Evolutionary conservation across 1,140 invertebrate species (phyloP).

Genomic region (Adoxophyes honmai): DNA sequence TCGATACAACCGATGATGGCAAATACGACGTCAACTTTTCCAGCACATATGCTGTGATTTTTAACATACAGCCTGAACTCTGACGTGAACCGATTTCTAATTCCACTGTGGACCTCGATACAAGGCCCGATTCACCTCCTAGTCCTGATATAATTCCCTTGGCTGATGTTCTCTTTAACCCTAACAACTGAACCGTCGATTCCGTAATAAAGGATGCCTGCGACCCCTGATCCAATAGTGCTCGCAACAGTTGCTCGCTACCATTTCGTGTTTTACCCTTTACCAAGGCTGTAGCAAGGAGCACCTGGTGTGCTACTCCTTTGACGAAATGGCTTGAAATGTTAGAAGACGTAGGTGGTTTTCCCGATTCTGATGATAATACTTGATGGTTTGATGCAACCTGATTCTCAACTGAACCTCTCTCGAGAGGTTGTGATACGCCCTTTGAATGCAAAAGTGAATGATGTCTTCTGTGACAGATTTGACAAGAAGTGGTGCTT

Average conservation of each 20-base stretch:
- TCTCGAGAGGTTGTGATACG: neutral
- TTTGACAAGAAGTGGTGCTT: neutral
- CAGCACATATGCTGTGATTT: slow-evolving; percentile 25
- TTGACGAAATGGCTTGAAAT: slow-evolving; percentile 8
- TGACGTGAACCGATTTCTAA: slow-evolving; percentile 24
- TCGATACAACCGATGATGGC: slow-evolving; percentile 17
- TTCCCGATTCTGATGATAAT: neutral
- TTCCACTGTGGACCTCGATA: slow-evolving; percentile 19
- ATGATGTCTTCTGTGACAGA: slow-evolving; percentile 24
- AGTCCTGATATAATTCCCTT: slow-evolving; percentile 20
- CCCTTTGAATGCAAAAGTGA: slow-evolving; percentile 18
- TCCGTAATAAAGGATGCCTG: slow-evolving; percentile 30
- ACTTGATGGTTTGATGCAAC: neutral
- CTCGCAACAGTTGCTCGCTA: slow-evolving; percentile 14
- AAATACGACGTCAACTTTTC: slow-evolving; percentile 19
- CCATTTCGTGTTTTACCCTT: slow-evolving; percentile 17
- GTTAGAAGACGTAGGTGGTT: slow-evolving; percentile 19
- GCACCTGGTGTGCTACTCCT: slow-evolving; percentile 18
- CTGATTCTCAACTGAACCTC: neutral
- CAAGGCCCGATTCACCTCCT: slow-evolving; percentile 16
- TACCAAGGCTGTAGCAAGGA: slow-evolving; percentile 30
- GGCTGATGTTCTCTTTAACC: slow-evolving; percentile 20
- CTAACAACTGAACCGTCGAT: slow-evolving; percentile 24
- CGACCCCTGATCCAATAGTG: slow-evolving; percentile 24
- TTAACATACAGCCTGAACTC: slow-evolving; percentile 21